A percentile compares a stretch with the other conserved stretches of the same genome.
Evolutionary conservation across 2,113 vertebrate genomes (phyloP).

Genomic region (Hiodon alosoides): DNA sequence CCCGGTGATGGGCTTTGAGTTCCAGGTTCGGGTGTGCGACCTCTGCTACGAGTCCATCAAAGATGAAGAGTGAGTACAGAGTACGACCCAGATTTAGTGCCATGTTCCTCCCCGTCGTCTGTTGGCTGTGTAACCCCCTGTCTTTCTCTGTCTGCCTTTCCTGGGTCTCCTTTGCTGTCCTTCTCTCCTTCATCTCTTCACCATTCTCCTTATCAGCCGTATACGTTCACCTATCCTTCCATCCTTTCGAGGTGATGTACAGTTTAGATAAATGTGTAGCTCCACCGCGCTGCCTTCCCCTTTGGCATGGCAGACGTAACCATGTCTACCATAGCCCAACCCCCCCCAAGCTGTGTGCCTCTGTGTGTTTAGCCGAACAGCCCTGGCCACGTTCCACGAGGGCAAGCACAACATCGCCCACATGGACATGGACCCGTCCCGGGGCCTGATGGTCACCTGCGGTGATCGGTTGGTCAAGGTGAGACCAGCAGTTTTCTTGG

Average conservation of each 20-base stretch:
- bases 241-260: background rate
- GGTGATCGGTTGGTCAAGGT: conserved; percentile 93
- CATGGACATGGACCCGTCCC: conserved; percentile 90
- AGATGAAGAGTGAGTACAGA: conserved; percentile 88
- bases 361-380: conserved; percentile 67
- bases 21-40: conserved; percentile 92
- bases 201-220: background rate
- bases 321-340: no score
- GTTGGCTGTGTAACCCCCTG: background rate
- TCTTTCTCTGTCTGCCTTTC: background rate
- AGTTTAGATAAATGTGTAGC: background rate
- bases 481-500: conserved; percentile 16
- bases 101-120: background rate
- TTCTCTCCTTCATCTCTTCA: background rate
- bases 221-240: background rate
- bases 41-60: conserved; percentile 86
- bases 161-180: background rate
- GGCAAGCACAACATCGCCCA: conserved; percentile 93
- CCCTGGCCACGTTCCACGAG: conserved; percentile 94
- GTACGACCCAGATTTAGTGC: no score
- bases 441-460: conserved; percentile 94
- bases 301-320: no score
- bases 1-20: conserved; percentile 95
- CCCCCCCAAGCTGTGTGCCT: background rate
- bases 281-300: no score